Percentiles rank a stretch among this genome's conserved stretches.
Conservation (phyloP, 2,113 vertebrate genomes). For the Cheirogaleus medius region DNA sequence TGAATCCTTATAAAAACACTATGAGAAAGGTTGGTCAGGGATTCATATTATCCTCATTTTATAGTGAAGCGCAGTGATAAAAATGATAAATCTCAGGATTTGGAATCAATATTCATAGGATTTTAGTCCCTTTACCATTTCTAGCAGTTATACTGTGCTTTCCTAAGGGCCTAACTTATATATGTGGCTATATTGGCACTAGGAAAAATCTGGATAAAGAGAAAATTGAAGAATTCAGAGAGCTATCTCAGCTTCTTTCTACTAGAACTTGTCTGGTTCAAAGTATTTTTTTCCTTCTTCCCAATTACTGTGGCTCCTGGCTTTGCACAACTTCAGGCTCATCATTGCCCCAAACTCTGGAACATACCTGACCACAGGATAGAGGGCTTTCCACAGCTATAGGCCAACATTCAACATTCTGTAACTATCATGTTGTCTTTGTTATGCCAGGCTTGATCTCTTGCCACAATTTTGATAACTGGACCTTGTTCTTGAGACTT, state of each 20-base stretch:
- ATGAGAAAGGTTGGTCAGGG: background rate
- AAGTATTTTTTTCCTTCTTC: background rate
- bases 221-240: background rate
- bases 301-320: background rate
- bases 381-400: background rate
- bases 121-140: background rate
- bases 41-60: background rate
- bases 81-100: background rate
- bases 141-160: background rate
- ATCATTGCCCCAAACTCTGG: background rate
- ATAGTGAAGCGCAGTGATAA: background rate
- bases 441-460: background rate
- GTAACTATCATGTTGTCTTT: background rate
- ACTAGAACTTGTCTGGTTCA: background rate
- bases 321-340: background rate
- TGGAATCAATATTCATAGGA: background rate
- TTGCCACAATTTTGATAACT: background rate
- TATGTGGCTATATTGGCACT: background rate
- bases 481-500: background rate
- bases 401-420: constrained; percentile 21
- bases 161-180: background rate
- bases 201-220: background rate
- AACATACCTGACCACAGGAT: background rate
- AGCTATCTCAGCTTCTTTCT: background rate
- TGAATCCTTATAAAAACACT: background rate